Conservation (phyloP, 2,797 vertebrate species). For the Propithecus perrieri region DNA sequence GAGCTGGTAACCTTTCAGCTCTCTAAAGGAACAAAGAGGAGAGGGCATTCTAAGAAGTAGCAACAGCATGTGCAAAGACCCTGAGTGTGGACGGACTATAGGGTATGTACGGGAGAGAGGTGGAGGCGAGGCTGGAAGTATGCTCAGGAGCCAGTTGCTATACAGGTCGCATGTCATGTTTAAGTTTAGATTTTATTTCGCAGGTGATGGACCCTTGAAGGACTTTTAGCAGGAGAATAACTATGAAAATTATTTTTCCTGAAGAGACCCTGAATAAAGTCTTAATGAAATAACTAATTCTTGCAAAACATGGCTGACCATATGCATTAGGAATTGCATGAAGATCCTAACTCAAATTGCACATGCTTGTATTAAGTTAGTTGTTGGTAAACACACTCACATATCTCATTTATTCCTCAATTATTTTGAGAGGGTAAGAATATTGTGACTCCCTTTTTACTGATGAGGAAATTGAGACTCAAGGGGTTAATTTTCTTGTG, state of each 20-base stretch:
- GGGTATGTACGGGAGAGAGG: background rate
- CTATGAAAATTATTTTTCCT: background rate
- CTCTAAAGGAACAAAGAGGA: background rate
- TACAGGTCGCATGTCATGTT: background rate
- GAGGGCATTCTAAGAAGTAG: background rate
- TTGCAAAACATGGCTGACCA: background rate
- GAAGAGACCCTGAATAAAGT: background rate
- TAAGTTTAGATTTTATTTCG: background rate
- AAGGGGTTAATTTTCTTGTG: background rate
- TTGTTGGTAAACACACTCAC: background rate
- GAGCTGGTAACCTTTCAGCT: background rate
- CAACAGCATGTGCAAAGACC: background rate
- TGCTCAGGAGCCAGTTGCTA: background rate
- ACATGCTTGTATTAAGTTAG: background rate
- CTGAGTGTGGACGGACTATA: background rate
- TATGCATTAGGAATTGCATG: background rate
- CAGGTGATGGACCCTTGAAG: background rate
- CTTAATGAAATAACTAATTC: background rate
- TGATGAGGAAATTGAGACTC: background rate
- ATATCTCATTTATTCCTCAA: background rate
- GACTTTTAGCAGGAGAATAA: background rate
- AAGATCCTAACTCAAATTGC: background rate
- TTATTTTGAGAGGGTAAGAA: background rate
- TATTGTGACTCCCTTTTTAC: background rate
- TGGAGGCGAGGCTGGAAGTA: background rate